Conservation (phyloP, 1,140 invertebrate genomes). For the Chironomus striatipennis region DNA sequence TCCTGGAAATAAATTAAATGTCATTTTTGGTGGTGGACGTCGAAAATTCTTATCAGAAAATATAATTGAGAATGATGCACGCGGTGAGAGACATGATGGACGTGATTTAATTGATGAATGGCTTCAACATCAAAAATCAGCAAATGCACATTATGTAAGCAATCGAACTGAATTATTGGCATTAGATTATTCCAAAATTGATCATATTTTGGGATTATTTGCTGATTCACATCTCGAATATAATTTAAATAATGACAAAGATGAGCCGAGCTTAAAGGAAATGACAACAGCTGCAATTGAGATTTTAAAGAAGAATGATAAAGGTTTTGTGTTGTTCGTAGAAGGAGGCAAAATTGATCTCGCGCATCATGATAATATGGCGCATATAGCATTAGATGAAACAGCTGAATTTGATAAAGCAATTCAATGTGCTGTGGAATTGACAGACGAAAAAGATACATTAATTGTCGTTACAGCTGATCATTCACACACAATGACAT, state of each 20-base stretch:
- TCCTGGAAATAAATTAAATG: slow-evolving; percentile 44
- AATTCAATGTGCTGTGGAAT: slow-evolving; percentile 53
- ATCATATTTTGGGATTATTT: slow-evolving; percentile 47
- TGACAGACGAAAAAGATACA: slow-evolving; percentile 63
- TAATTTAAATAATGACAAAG: slow-evolving; percentile 43
- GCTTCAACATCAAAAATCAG: slow-evolving; percentile 38
- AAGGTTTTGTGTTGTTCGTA: slow-evolving; percentile 81
- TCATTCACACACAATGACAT: slow-evolving; percentile 59
- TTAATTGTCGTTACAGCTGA: slow-evolving; percentile 70
- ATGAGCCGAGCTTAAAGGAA: slow-evolving; percentile 65
- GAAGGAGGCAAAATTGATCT: slow-evolving; percentile 82
- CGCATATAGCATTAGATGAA: slow-evolving; percentile 66
- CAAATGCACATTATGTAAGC: slow-evolving; percentile 47
- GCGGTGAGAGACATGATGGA: background rate
- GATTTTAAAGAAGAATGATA: slow-evolving; percentile 64
- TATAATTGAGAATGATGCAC: slow-evolving; percentile 36
- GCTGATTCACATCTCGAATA: slow-evolving; percentile 46
- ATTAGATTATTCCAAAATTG: slow-evolving; percentile 37
- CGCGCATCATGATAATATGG: slow-evolving; percentile 73
- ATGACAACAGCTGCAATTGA: slow-evolving; percentile 74
- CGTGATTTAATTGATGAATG: slow-evolving; percentile 26
- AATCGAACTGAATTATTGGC: slow-evolving; percentile 36
- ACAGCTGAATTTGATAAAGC: slow-evolving; percentile 67
- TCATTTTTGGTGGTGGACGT: slow-evolving; percentile 46
- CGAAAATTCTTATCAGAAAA: slow-evolving; percentile 42